Conservation (phyloP, 2,113 vertebrate genomes). For the Potamarius usumacintae region DNA sequence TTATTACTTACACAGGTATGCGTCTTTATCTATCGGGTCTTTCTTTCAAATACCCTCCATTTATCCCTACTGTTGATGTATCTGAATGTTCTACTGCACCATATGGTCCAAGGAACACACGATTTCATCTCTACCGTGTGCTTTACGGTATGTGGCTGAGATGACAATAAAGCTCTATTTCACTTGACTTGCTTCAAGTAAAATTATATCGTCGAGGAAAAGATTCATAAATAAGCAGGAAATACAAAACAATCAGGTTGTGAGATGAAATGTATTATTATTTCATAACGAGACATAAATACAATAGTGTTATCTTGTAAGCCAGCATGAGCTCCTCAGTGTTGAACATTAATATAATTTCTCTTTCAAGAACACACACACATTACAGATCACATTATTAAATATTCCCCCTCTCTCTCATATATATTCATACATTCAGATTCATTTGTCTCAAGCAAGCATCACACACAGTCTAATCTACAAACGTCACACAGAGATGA, state of each 20-base stretch:
- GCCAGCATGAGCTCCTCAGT: constrained; percentile 29
- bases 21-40: too few species aligned
- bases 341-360: constrained; percentile 12
- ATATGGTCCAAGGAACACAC: too few species aligned
- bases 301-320: constrained; percentile 47
- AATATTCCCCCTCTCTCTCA: neutral
- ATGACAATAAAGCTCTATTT: too few species aligned
- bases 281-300: constrained; percentile 41
- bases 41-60: too few species aligned
- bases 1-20: too few species aligned
- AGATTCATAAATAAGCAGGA: neutral
- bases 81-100: too few species aligned
- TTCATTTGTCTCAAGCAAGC: constrained; percentile 33
- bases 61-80: too few species aligned
- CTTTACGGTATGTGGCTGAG: too few species aligned
- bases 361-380: neutral
- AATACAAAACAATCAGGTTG: neutral
- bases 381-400: neutral
- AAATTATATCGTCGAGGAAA: neutral
- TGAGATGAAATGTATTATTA: constrained; percentile 41
- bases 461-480: constrained; percentile 22
- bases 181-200: neutral
- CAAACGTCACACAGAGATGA: constrained; percentile 30
- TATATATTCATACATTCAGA: constrained; percentile 19
- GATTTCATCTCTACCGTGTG: too few species aligned